Evolutionary conservation across 2,888 invertebrate genomes (phyloP).

Genomic region (Xanthia togata): DNA sequence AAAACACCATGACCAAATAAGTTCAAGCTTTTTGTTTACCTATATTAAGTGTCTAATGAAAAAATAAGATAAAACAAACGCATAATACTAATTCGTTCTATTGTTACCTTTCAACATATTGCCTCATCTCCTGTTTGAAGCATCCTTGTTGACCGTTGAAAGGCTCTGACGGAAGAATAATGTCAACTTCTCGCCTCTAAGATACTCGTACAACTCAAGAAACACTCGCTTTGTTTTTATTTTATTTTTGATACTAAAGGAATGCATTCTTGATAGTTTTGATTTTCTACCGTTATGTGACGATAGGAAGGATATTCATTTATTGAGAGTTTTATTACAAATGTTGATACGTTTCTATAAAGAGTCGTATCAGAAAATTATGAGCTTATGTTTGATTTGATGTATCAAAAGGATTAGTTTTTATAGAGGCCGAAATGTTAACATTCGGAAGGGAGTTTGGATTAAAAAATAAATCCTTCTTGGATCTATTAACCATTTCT

Average conservation of each 20-base stretch:
- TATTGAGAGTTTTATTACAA: constrained; percentile 63
- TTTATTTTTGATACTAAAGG: constrained; percentile 63
- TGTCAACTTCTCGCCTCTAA: constrained; percentile 75
- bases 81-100: background rate
- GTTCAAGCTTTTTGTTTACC: too few species aligned
- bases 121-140: constrained; percentile 38
- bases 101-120: background rate
- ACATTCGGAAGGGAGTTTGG: constrained; percentile 29
- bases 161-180: constrained; percentile 74
- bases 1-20: too few species aligned
- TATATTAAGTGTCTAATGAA: too few species aligned
- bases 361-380: constrained; percentile 55
- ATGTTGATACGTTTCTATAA: constrained; percentile 57
- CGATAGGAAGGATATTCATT: constrained; percentile 62
- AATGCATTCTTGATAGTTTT: constrained; percentile 66
- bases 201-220: constrained; percentile 77
- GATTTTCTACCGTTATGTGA: constrained; percentile 68
- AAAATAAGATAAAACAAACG: background rate
- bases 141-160: constrained; percentile 56
- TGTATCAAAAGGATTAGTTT: constrained; percentile 54
- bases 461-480: too few species aligned
- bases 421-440: constrained; percentile 55
- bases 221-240: constrained; percentile 72
- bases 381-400: constrained; percentile 56
- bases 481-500: constrained; percentile 27